Evolutionary conservation across 2,797 vertebrate species (phyloP), one percentile per base, ranked within the genome.

Genomic region (Eulemur mongoz): DNA sequence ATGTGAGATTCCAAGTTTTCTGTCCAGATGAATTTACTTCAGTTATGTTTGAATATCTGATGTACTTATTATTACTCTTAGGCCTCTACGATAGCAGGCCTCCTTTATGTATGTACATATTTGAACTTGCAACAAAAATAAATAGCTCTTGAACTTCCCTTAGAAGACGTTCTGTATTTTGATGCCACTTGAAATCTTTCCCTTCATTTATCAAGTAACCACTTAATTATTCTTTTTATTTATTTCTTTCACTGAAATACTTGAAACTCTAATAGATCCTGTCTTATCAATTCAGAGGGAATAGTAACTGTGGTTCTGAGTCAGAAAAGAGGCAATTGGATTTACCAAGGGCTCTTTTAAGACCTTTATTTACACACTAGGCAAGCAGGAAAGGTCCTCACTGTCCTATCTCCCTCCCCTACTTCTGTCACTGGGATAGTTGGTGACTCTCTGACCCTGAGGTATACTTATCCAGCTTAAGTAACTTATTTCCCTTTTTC

Each of bases 211-310:
- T 81, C 92, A 89, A 92, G 38, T 87, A 97, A 87, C 38, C 75
- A 90, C 38, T 92, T 96, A 95, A 93, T 96, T 91, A 50, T 88
- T 91, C 30, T 80, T 80, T 87, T 83, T 75, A 48, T 94, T 80
- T 93, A 0, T 81, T 80, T 89, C 54, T 52, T 78, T 78, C 25
- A 78, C 25, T 30, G 67, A 80, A 89, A 81, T 91, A 61, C 86
- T 84, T 94, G 65, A 81, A 97, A 88, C 27, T 63, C 65, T 89
- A 96, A 73, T 85, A 78, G 43, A 90, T 78, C 90, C 57, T 80
- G 38, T 83, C 93, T 91, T 89, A 88, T 35, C 91, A 90, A 92
- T 72, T 89, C 76, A 84, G 57, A 92, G 1, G 3, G 17, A 92
- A 54, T 89, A 76, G 72, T 59, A 92, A 52, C 40, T 38, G 15